phyloP scores from a whole-genome alignment of 2,888 invertebrate genomes.

The Acheta domesticus region DNA sequence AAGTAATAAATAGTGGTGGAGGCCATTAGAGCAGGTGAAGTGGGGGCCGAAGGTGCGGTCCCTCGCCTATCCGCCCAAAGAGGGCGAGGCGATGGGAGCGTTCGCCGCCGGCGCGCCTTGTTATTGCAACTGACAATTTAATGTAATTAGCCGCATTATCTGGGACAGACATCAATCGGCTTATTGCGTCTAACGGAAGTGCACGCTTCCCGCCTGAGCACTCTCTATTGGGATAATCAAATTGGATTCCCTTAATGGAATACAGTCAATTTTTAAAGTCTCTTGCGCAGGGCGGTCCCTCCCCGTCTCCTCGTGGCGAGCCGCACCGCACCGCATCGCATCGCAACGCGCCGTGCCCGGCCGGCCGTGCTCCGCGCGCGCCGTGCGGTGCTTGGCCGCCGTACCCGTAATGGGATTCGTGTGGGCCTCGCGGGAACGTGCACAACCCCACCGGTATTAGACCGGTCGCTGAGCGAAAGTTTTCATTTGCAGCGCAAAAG shows the following conservation, averaged over 20 bases:
- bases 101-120: background rate
- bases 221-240: slow-evolving; percentile 10
- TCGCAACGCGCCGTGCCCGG: background rate
- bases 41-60: background rate
- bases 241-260: slow-evolving; percentile 18
- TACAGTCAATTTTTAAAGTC: slow-evolving; percentile 9
- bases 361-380: background rate
- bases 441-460: too few species aligned
- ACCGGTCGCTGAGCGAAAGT: too few species aligned
- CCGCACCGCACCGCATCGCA: background rate
- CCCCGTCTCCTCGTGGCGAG: background rate
- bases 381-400: too few species aligned
- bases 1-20: too few species aligned
- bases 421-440: too few species aligned
- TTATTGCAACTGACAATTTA: slow-evolving; percentile 10
- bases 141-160: slow-evolving; percentile 10
- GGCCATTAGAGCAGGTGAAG: too few species aligned
- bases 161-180: background rate
- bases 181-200: slow-evolving; percentile 1
- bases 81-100: background rate
- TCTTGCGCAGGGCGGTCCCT: background rate
- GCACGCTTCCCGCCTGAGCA: slow-evolving; percentile 18
- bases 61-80: background rate
- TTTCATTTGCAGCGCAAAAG: too few species aligned
- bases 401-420: too few species aligned